Evolutionary conservation across 2,113 vertebrate species (phyloP).

Genomic region (Peromyscus leucopus): DNA sequence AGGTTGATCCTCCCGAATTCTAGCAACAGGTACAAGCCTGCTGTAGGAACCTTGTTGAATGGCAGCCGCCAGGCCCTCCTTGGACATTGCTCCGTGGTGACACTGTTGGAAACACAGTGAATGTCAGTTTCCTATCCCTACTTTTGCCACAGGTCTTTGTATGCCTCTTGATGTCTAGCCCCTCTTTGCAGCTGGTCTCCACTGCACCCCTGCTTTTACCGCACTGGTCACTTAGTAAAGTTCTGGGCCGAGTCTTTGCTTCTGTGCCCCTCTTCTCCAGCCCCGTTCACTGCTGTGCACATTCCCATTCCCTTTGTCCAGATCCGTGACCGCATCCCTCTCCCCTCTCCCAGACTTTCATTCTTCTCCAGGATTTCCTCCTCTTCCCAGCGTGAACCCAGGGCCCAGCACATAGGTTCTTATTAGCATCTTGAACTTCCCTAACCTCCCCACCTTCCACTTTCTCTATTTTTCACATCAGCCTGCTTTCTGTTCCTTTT

Average conservation of each 20-base stretch:
- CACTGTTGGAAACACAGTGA: neutral
- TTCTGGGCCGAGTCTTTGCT: neutral
- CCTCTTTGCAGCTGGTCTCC: neutral
- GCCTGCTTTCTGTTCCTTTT: neutral
- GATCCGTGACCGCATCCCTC: neutral
- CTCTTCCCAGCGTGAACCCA: neutral
- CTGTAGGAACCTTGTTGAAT: neutral
- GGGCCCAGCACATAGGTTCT: neutral
- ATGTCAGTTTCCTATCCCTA: neutral
- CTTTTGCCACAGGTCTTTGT: conserved; percentile 40
- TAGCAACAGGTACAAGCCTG: neutral
- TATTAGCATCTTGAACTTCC: conserved; percentile 5
- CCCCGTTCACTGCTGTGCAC: neutral
- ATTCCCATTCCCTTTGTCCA: neutral
- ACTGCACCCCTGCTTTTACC: neutral
- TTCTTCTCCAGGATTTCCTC: neutral
- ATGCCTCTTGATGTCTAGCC: neutral
- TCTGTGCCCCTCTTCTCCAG: neutral
- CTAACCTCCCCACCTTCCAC: neutral
- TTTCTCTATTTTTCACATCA: conserved; percentile 10
- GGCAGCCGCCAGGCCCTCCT: neutral
- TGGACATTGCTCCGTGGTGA: neutral
- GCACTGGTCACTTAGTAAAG: neutral
- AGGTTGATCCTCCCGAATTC: neutral
- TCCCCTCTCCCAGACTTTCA: neutral